Base-by-base conservation (phyloP, 92 coral and sea anemone genomes). In the Phymanthus crucifer region DNA sequence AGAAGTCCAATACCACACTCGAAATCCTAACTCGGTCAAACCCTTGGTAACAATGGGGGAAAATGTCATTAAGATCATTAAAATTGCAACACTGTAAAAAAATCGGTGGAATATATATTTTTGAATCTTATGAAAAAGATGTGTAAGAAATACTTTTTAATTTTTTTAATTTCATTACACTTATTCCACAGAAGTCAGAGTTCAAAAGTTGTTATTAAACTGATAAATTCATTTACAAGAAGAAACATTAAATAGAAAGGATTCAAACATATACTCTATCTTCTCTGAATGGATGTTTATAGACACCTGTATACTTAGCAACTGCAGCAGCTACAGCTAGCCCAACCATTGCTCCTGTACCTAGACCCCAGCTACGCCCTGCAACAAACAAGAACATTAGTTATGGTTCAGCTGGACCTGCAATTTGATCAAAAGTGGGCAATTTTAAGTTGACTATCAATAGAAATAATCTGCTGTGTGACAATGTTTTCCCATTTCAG, bases 261-360 rank as follows among this genome's bases (percentile, higher is more conserved):
- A 10, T 29, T 81, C 86, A 91, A 10, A 90, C 79, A 70, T 85
- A 90, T 54, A 90, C 81, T 82, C 91, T 89, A 77, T 92, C 97
- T 32, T 93, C 88, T 31, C 91, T 90, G 80, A 95, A 85, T 14
- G 98, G 98, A 56, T 95, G 87, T 82, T 90, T 95, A 88, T 95
- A 95, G 9, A 84, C 95, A n/a, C 88, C 98, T 11, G 90, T 86
- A 82, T 93, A 93, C 82, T 95, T 95, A 18, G 97, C 97, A n/a
- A 90, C 86, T 0, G 88, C 98, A 14, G 91, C 98, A 40, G 86
- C 87, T 21, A 81, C 86, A 16, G 93, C 97, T 7, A 95, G 40
- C 0, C 92, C 90, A 29, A 80, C 85, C 0, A 91, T 81, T 70
- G 90, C 88, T 40, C 88, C 95, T 65, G 86, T 78, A 32, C 97